Conservation (phyloP, 2,888 invertebrate species). For the Trimorus sp. region DNA sequence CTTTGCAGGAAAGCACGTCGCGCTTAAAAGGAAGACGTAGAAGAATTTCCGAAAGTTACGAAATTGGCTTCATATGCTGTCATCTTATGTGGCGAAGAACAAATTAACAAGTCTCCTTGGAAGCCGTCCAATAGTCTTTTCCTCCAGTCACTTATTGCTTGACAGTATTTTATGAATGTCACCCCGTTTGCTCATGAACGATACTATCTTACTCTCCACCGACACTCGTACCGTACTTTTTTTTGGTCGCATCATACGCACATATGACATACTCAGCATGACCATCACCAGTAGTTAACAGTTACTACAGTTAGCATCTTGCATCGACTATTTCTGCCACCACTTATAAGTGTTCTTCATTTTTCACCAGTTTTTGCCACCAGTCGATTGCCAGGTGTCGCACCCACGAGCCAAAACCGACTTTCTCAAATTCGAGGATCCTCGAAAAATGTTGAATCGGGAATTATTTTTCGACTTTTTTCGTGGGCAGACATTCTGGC, state of each 20-base stretch:
- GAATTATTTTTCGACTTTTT: neutral
- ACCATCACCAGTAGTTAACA: too few species aligned
- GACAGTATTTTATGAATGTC: conserved; percentile 14
- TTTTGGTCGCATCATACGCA: neutral
- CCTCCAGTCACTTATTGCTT: conserved; percentile 8
- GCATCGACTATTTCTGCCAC: too few species aligned
- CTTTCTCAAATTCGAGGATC: too few species aligned
- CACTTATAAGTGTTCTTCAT: too few species aligned
- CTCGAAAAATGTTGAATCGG: too few species aligned
- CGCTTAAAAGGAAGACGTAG: neutral
- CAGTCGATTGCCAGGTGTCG: too few species aligned
- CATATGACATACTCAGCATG: too few species aligned
- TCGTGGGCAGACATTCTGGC: conserved; percentile 36
- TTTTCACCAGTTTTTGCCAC: too few species aligned
- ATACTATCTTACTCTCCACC: conserved; percentile 1
- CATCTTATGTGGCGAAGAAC: conserved; percentile 14
- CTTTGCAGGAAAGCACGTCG: conserved; percentile 7
- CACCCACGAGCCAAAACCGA: too few species aligned
- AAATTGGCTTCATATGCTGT: neutral
- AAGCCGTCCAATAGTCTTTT: too few species aligned
- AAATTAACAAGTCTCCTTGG: neutral
- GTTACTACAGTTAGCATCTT: too few species aligned
- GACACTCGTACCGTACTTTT: neutral
- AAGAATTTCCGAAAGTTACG: too few species aligned
- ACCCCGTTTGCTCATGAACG: neutral